Base-by-base conservation (phyloP, 2,888 invertebrate species). In the Keiferia lycopersicella region DNA sequence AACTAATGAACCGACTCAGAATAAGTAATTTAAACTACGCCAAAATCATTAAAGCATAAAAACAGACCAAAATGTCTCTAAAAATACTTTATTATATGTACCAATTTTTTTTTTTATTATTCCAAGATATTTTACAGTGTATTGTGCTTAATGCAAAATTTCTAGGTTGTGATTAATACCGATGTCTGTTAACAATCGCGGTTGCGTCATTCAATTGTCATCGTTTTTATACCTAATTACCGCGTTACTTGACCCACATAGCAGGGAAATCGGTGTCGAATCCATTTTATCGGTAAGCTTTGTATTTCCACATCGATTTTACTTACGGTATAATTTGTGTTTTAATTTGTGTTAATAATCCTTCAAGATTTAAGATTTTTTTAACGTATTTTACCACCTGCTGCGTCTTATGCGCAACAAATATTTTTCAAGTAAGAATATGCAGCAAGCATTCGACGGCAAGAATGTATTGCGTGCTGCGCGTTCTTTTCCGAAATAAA, bases 151-250 rank as follows among this genome's bases (percentile, higher is more conserved):
- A 34, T 56, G 74, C 78, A 74, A 80, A 80, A 80, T 78, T 76
- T 80, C 80, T 82, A 83, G 86, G 86, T 87, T 86, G 87, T 86
- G 86, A 86, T 82, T 77, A 67, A 61, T 20, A 30, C 57, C 51
- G 20, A 22, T 30, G n/a, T 56, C 22, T 22, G 22, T 14, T 22
- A 22, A 50, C 20, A 53, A 26, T 53, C 22, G 51, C 22, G 20
- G 26, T 14, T 53, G 20, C 20, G 20, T 20, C 22, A 22, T 14
- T 22, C 51, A 14, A 53, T 53, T 53, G 20, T 53, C 51, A 58
- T 39, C 16, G 34, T 30, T 30, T 56, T 56, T 34, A 34, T 34
- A 34, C 34, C 4, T 45, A 45, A n/a, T 45, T 45, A 45, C 16
- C 45, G 45, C n/a, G 45, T 16, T 16, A 45, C 45, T 45, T 45